phyloP scores from a whole-genome alignment of 2,888 invertebrate species.

The Epinotia ramella region DNA sequence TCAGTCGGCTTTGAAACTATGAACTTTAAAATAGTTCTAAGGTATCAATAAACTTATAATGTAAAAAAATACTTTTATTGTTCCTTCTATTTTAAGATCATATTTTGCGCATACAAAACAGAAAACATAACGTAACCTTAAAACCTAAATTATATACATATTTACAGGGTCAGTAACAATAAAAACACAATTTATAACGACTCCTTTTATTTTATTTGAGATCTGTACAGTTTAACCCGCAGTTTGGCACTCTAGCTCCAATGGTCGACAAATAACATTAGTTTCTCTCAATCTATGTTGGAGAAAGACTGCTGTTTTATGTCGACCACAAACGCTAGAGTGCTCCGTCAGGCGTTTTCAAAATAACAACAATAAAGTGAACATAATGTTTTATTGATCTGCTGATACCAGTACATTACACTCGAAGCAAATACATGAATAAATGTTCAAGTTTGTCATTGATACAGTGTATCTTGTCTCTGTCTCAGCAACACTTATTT shows the following conservation, averaged over 20 bases:
- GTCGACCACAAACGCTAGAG: neutral
- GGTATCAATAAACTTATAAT: conserved; percentile 8
- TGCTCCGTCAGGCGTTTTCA: neutral
- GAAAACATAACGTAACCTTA: conserved; percentile 26
- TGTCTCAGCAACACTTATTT: neutral
- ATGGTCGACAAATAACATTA: neutral
- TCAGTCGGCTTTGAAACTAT: conserved; percentile 23
- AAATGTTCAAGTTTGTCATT: neutral
- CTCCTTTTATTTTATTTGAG: conserved; percentile 47
- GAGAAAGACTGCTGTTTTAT: neutral
- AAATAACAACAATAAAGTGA: conserved; percentile 42
- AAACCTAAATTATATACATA: conserved; percentile 39
- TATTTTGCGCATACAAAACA: conserved; percentile 15
- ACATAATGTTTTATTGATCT: conserved; percentile 35
- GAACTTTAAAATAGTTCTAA: conserved; percentile 21
- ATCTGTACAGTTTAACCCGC: conserved; percentile 45
- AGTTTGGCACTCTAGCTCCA: neutral
- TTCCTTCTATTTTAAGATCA: conserved; percentile 15
- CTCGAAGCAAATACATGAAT: conserved; percentile 23
- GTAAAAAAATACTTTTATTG: neutral
- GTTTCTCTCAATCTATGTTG: neutral
- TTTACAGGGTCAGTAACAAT: conserved; percentile 46
- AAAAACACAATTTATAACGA: conserved; percentile 42
- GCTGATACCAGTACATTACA: conserved; percentile 8
- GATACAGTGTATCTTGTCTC: neutral